Evolutionary conservation across 2,113 vertebrate genomes (phyloP).

Genomic region (Apeltes quadracus): DNA sequence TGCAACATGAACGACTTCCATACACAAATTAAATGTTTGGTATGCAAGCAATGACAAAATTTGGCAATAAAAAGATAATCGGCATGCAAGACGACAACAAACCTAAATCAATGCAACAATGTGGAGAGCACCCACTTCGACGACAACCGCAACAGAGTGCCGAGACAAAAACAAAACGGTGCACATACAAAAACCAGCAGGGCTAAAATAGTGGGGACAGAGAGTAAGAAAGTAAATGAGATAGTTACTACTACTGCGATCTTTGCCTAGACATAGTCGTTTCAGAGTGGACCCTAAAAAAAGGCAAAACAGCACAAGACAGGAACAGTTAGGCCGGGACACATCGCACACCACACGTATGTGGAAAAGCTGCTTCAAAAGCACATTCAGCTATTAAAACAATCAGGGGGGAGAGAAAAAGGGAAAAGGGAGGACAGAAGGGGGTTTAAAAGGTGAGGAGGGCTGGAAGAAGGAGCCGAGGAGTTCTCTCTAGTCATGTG

Average conservation of each 20-base stretch:
- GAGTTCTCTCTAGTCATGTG: slow-evolving; percentile 69
- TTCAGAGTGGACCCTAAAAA: slow-evolving; percentile 98
- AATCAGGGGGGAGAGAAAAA: slow-evolving; percentile 72
- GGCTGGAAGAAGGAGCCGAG: slow-evolving; percentile 71
- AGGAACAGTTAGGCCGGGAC: slow-evolving; percentile 90
- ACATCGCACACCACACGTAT: slow-evolving; percentile 82
- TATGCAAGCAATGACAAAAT: slow-evolving; percentile 71
- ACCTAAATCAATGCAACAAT: slow-evolving; percentile 41
- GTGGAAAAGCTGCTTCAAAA: slow-evolving; percentile 88
- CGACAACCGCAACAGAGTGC: slow-evolving; percentile 58
- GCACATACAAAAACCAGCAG: slow-evolving; percentile 84
- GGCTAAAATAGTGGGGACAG: slow-evolving; percentile 78
- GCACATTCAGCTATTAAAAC: slow-evolving; percentile 81
- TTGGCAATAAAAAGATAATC: slow-evolving; percentile 47
- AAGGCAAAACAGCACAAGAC: slow-evolving; percentile 96
- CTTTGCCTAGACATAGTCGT: slow-evolving; percentile 99
- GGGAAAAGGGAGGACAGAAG: slow-evolving; percentile 73
- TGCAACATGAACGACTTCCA: slow-evolving; percentile 41
- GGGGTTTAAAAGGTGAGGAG: slow-evolving; percentile 58
- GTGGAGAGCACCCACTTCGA: slow-evolving; percentile 48
- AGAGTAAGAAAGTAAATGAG: slow-evolving; percentile 87
- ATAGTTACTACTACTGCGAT: slow-evolving; percentile 99
- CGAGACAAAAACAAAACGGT: slow-evolving; percentile 57
- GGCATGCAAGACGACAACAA: slow-evolving; percentile 73
- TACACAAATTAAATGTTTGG: slow-evolving; percentile 65